These are phyloP conservation scores for Lithophane socia DNA, from an alignment of 2,888 invertebrate genomes.

Conservation along the genomic window DNA sequence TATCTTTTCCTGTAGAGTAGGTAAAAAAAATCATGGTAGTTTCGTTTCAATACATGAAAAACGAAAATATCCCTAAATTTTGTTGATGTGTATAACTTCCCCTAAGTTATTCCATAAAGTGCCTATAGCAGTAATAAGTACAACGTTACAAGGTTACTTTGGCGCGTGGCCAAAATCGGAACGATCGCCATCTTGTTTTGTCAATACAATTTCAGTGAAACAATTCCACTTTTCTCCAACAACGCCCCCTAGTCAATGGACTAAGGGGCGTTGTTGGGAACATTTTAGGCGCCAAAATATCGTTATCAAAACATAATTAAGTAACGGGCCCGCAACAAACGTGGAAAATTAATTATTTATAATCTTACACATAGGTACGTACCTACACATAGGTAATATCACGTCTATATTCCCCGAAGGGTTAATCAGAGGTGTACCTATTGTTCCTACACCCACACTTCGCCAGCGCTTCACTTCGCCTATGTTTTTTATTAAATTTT, in stretches of 20 bases:
- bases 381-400: not conserved
- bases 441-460: not conserved
- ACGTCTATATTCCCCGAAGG: not conserved
- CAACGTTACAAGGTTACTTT: not conserved
- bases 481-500: not conserved
- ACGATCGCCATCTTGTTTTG: slow-evolving; percentile 2
- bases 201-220: not conserved
- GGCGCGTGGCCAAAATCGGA: not conserved
- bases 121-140: too few species aligned
- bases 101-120: too few species aligned
- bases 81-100: too few species aligned
- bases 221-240: not conserved
- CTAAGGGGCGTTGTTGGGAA: too few species aligned
- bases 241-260: too few species aligned
- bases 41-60: too few species aligned
- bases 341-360: not conserved
- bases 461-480: not conserved
- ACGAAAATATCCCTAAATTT: too few species aligned
- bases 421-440: too few species aligned
- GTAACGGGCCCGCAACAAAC: not conserved
- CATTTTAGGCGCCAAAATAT: not conserved
- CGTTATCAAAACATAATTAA: not conserved
- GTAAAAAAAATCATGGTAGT: too few species aligned
- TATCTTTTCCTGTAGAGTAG: too few species aligned
- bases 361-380: not conserved